Percentiles rank a stretch among this genome's conserved stretches.
Evolutionary conservation across 2,888 invertebrate genomes (phyloP).

Genomic region (Himalopsyche anomala): DNA sequence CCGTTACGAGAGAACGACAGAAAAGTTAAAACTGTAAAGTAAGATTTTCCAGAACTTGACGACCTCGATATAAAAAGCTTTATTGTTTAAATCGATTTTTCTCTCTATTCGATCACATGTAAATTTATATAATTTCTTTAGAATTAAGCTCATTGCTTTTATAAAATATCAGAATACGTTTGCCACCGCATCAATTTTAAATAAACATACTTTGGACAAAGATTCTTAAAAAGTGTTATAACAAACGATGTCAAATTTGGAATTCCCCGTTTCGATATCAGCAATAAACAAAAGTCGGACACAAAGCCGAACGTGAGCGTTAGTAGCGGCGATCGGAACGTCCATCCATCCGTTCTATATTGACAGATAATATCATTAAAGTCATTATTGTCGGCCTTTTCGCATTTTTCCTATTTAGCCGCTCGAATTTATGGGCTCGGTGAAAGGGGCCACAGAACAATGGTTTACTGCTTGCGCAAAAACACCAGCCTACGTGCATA

Average conservation of each 20-base stretch:
- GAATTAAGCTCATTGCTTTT: too few species aligned
- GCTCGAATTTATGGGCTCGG: conserved; percentile 57
- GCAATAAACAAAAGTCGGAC: conserved; percentile 31
- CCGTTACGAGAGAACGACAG: too few species aligned
- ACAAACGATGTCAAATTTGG: not conserved
- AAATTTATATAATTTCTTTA: too few species aligned
- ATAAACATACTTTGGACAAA: too few species aligned
- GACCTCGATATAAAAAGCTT: too few species aligned
- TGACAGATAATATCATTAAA: conserved; percentile 62
- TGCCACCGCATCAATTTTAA: too few species aligned
- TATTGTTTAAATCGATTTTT: too few species aligned
- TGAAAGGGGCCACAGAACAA: conserved; percentile 60
- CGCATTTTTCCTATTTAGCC: conserved; percentile 63
- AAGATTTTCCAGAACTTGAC: too few species aligned
- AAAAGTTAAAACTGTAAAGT: too few species aligned
- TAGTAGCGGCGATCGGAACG: conserved; percentile 36
- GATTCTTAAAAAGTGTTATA: too few species aligned
- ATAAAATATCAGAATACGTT: too few species aligned
- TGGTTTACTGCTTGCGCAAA: conserved; percentile 57
- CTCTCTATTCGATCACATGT: too few species aligned
- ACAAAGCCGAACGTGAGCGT: conserved; percentile 24
- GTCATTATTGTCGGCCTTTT: conserved; percentile 61
- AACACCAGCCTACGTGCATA: conserved; percentile 59
- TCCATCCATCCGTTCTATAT: conserved; percentile 51
- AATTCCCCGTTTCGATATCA: conserved; percentile 6